Evolutionary conservation across 1,140 invertebrate species (phyloP), one percentile per base, ranked within the genome.

Genomic region (Leptinotarsa undecemlineata): DNA sequence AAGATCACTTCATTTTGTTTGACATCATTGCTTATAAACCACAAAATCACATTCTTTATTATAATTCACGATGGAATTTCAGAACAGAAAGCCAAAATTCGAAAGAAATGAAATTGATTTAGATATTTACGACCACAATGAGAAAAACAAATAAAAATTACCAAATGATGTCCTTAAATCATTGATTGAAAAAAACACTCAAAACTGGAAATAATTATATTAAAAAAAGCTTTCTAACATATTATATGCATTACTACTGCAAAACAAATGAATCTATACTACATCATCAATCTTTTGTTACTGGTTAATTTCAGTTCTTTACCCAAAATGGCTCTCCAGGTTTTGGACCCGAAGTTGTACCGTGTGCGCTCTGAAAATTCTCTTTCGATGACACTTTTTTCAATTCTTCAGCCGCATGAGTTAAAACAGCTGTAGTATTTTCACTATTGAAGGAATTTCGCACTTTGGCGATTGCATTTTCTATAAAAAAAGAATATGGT

Each of bases 301-400:
- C 15, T 57, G 51, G 51, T 19, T 42, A 42, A 57, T 19, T 64
- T 76, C 68, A 79, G 42, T 48, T 48, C 74, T 81, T 82, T 82
- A 82, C 81, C 81, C 81, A 82, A 76, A 82, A 82, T 33, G 81
- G 81, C 70, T 81, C 81, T 77, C 75, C 76, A 19, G 76, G 62
- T 74, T 78, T 78, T 42, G 71, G 74, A 72, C 76, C 73, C 70
- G 72, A 26, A 48, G 62, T 26, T 21, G 26, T 15, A n/a, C 68
- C 17, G 15, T 13, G 20, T 1, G 48, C 42, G 74, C 67, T 26
- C n/a, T 63, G 21, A 68, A 63, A 48, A n/a, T 48, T 61, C 48
- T 64, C 72, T 72, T 62, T 63, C n/a, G 48, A 23, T 21, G 68
- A 69, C 33, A 73, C 71, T 68, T 74, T 64, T 62, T 74, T 68